These are phyloP conservation scores for Orchesellides sinensis DNA, from an alignment of 2,888 invertebrate genomes.

Conservation along the genomic window DNA sequence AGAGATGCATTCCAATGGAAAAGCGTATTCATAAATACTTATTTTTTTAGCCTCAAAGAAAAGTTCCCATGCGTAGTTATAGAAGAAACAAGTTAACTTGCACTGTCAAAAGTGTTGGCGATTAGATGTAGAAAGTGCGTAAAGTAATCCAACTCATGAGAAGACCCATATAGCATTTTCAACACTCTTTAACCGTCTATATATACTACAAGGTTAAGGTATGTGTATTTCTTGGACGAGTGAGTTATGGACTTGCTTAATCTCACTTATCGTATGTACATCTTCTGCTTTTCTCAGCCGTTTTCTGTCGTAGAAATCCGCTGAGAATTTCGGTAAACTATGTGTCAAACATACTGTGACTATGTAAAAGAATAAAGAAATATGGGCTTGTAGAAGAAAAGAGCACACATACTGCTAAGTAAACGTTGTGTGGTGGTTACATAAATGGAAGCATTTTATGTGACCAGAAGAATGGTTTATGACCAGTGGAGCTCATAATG, in stretches of 20 bases:
- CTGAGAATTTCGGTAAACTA: slow-evolving; percentile 48
- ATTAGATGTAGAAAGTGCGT: slow-evolving; percentile 13
- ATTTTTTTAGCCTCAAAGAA: neutral
- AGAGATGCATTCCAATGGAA: no score
- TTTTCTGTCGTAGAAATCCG: slow-evolving; percentile 24
- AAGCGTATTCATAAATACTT: neutral
- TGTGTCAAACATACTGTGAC: slow-evolving; percentile 40
- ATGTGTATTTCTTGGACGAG: neutral
- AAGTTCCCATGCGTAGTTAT: neutral
- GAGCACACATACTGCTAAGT: neutral
- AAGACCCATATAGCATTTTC: slow-evolving; percentile 7
- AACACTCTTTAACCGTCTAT: slow-evolving; percentile 21
- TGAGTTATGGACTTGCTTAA: slow-evolving; percentile 10
- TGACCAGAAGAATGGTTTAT: slow-evolving; percentile 50
- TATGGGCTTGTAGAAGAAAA: slow-evolving; percentile 1
- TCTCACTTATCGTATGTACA: slow-evolving; percentile 30
- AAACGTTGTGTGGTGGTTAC: slow-evolving; percentile 15
- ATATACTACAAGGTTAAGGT: no score
- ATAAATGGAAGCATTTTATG: slow-evolving; percentile 31
- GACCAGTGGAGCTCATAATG: slow-evolving; percentile 29
- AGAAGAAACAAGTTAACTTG: neutral
- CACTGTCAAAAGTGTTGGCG: neutral
- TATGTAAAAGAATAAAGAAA: neutral
- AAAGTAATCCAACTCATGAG: neutral
- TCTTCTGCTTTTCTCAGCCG: slow-evolving; percentile 29